Evolutionary conservation across 2,888 invertebrate genomes (phyloP).

Genomic region (Lumbricus terrestris): DNA sequence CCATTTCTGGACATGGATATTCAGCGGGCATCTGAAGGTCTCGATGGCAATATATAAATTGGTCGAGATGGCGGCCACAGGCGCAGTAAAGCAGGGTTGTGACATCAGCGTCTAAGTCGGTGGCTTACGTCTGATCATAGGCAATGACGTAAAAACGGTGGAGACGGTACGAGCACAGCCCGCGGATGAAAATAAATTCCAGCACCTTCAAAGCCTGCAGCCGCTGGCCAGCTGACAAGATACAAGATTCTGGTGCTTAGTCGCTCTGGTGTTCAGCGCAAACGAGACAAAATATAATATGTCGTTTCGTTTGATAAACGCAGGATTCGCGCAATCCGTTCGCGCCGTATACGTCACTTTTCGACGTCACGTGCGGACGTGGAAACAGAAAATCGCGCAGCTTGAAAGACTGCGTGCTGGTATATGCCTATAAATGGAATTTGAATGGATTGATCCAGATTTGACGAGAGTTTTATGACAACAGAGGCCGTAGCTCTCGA

Average conservation of each 20-base stretch:
- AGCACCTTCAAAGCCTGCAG: background rate
- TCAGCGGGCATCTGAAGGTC: background rate
- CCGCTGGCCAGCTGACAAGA: background rate
- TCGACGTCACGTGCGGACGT: background rate
- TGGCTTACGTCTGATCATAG: background rate
- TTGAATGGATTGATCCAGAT: no score
- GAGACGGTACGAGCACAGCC: background rate
- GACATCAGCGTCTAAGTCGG: background rate
- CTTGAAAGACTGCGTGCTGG: background rate
- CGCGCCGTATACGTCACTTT: background rate
- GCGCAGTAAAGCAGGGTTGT: background rate
- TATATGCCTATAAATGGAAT: no score
- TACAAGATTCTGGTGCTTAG: background rate
- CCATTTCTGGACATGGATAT: background rate
- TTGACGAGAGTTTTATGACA: no score
- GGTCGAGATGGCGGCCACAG: background rate
- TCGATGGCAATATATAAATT: background rate
- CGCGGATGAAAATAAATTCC: background rate
- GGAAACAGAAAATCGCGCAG: background rate
- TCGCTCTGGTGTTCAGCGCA: background rate
- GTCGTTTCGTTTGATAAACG: slow-evolving; percentile 3
- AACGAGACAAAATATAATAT: background rate
- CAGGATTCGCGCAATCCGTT: background rate
- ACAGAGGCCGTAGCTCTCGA: no score
- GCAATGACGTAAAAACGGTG: background rate